Conservation (phyloP, 2,797 vertebrate species). For the Denticeps clupeoides region DNA sequence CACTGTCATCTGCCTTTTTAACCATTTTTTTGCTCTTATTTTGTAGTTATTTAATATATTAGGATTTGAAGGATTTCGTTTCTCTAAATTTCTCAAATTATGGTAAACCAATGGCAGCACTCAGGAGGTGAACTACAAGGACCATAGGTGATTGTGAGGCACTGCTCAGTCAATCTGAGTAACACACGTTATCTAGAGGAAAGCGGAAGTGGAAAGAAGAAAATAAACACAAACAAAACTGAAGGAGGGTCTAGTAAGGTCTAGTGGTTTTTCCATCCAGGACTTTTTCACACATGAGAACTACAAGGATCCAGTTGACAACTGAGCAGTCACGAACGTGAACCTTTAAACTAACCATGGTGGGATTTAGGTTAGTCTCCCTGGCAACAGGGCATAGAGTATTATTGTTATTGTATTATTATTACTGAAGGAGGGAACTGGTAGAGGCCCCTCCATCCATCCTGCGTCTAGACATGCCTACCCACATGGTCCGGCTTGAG, state of each 20-base stretch:
- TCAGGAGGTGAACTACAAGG: too few relatives aligned
- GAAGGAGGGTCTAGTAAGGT: slow-evolving; percentile 28
- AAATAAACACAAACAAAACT: slow-evolving; percentile 31
- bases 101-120: too few relatives aligned
- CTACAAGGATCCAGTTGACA: slow-evolving; percentile 5
- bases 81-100: too few relatives aligned
- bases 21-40: too few relatives aligned
- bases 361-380: slow-evolving; percentile 4
- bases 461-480: slow-evolving; percentile 17
- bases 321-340: slow-evolving; percentile 4
- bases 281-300: slow-evolving; percentile 16
- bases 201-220: too few relatives aligned
- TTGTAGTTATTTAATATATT: too few relatives aligned
- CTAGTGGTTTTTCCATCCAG: slow-evolving; percentile 30
- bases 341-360: slow-evolving; percentile 13
- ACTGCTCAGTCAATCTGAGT: too few relatives aligned
- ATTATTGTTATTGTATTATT: slow-evolving; percentile 5
- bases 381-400: slow-evolving; percentile 9
- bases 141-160: too few relatives aligned
- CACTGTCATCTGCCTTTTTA: too few relatives aligned
- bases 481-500: slow-evolving; percentile 1
- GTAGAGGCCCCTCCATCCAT: neutral
- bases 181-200: too few relatives aligned
- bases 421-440: neutral
- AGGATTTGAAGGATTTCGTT: too few relatives aligned